A percentile compares a stretch with the other conserved stretches of the same genome.
Evolutionary conservation across 2,888 invertebrate species (phyloP).

Genomic region (Lepeophtheirus nordmannii): DNA sequence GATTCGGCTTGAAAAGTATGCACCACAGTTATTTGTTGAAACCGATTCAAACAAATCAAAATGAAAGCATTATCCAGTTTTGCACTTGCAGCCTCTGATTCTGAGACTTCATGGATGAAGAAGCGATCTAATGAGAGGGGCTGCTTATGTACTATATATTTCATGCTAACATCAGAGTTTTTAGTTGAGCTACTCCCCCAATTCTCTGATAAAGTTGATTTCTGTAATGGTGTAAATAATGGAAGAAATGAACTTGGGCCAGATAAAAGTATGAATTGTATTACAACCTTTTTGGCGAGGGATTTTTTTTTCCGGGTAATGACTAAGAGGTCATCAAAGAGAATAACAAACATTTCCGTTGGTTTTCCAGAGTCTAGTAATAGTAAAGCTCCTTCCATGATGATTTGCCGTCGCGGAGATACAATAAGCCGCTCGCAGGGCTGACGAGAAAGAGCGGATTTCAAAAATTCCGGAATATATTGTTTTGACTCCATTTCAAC

Average conservation of each 20-base stretch:
- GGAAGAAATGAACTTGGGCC: background rate
- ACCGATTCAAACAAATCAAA: conserved; percentile 36
- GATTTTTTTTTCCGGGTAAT: conserved; percentile 43
- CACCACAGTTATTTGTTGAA: conserved; percentile 38
- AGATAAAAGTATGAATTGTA: background rate
- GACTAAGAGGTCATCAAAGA: conserved; percentile 48
- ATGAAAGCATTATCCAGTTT: conserved; percentile 37
- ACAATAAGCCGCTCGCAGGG: conserved; percentile 46
- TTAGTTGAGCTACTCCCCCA: conserved; percentile 33
- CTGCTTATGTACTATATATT: conserved; percentile 38
- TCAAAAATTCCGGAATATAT: conserved; percentile 39
- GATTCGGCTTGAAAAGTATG: conserved; percentile 37
- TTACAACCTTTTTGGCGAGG: conserved; percentile 38
- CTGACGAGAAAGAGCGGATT: conserved; percentile 41
- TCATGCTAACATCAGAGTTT: conserved; percentile 30
- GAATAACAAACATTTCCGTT: conserved; percentile 43
- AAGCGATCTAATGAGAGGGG: conserved; percentile 37
- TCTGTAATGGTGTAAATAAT: conserved; percentile 31
- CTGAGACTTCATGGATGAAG: conserved; percentile 35
- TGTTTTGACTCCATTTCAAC: conserved; percentile 43
- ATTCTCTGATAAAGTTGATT: conserved; percentile 37
- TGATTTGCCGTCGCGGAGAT: conserved; percentile 37
- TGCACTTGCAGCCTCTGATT: conserved; percentile 32
- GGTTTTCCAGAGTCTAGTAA: conserved; percentile 43
- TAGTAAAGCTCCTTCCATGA: conserved; percentile 37